Evolutionary conservation across 2,888 invertebrate species (phyloP), one percentile per base, ranked within the genome.

Genomic region (Rhopalosiphum nymphaeae): DNA sequence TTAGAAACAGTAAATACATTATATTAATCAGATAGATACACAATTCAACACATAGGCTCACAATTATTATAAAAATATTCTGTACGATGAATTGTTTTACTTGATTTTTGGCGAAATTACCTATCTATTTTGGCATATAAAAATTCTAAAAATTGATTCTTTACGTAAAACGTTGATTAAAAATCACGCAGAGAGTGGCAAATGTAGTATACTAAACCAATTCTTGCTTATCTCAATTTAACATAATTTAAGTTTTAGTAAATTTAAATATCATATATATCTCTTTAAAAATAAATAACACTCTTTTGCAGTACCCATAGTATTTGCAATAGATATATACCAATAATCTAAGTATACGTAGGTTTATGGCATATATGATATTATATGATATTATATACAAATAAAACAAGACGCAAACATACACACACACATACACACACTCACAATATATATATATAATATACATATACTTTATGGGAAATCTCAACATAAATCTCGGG

Each of bases 401-500:
- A 21, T 36, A 26, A 10, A 78, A 78, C 9, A 78, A 16, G 21
- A 53, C 7, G 5, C 7, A 36, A 36, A 78, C 21, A 5, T 36
- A 78, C 78, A 42, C 21, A 78, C 36, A 21, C 1, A 67, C 61
- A 16, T 3, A n/a, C 13, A 53, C 13, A 67, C n/a, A 67, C 11
- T 16, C 36, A 78, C 1, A 7, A 36, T 78, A 67, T 36, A 7
- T 16, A 21, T 53, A 53, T 53, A 53, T 25, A 36, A 67, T 36
- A 7, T 16, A 21, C 21, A 53, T 53, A 53, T 25, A 36, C 7
- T 36, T 36, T 78, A 78, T 78, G 9, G 9, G 36, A 78, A 36
- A 78, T 78, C 78, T 36, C 36, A 9, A 78, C 36, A 21, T 46
- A 36, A 91, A 91, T 92, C 87, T 87, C 92, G 1, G 36, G 57